These are phyloP conservation scores for Dipus sagitta DNA, from an alignment of 2,797 vertebrate species.

Conservation along the genomic window DNA sequence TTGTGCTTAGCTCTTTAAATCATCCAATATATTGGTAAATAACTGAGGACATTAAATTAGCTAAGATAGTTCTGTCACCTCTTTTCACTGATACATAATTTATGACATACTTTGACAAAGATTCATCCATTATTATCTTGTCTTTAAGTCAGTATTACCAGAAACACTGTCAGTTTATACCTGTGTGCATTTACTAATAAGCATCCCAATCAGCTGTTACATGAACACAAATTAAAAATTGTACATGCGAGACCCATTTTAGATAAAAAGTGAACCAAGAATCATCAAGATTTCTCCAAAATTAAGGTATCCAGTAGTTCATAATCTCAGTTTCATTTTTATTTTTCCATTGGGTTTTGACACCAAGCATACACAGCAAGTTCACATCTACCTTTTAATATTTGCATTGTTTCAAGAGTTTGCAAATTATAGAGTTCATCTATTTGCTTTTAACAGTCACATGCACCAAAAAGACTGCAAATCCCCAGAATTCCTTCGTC, in stretches of 20 bases:
- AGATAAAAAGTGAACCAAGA: background rate
- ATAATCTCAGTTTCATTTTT: constrained; percentile 48
- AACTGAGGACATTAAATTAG: background rate
- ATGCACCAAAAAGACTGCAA: constrained; percentile 66
- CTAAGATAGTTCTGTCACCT: constrained; percentile 27
- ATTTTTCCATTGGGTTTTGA: constrained; percentile 52
- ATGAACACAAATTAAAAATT: background rate
- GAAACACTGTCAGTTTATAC: background rate
- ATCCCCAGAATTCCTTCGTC: constrained; percentile 47
- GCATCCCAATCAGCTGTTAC: background rate
- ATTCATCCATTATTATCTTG: background rate
- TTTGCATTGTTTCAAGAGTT: constrained; percentile 60
- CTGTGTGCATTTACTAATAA: background rate
- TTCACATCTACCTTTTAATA: constrained; percentile 68
- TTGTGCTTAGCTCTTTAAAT: background rate
- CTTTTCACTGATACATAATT: constrained; percentile 1
- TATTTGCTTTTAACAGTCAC: constrained; percentile 44
- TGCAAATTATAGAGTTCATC: constrained; percentile 60
- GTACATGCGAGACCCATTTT: background rate
- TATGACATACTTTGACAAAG: background rate
- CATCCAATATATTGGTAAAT: background rate
- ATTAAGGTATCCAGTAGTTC: constrained; percentile 27
- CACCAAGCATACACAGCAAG: constrained; percentile 38
- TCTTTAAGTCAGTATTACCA: background rate
- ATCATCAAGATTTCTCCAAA: constrained; percentile 17